Base-by-base conservation (phyloP, 2,888 invertebrate genomes). In the Cistogaster globosa region DNA sequence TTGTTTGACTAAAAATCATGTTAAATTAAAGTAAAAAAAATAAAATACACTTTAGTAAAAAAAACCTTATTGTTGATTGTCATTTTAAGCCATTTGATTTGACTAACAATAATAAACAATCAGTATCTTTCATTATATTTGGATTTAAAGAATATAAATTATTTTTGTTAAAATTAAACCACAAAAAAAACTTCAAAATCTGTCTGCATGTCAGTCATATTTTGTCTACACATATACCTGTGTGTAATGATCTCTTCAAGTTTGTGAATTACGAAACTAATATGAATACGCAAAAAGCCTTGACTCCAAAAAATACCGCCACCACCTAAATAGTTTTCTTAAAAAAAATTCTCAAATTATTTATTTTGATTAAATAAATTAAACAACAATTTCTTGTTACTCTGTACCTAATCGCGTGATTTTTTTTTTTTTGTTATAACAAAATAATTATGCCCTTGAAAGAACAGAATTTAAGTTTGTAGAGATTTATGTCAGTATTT, bases 291-390 rank as follows among this genome's bases (percentile, higher is more conserved):
- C 60, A 71, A 76, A 55, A 77, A 53, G 32, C 79, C 84, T 84
- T 84, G 84, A 76, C 84, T 80, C 38, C 11, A 65, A 69, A 79
- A 26, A 20, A 68, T 65, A 76, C 68, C 74, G 68, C 68, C 74
- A 72, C 68, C 79, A 79, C 45, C 79, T 75, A 75, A 83, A 65
- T 71, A 57, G 20, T 62, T n/a, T n/a, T 76, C 58, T 8, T 53
- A 9, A 18, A 18, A 32, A 32, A 26, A 2, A 6, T 53, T 9
- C 7, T 18, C 18, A 11, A 18, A 53, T 53, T 8, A 18, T 53
- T 53, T 53, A 18, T 8, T 53, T 53, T 9, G 9, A 20, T 53
- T 20, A 14, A 53, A 53, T 53, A 7, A 53, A 20, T 53, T 9
- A 53, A 18, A 53, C 20, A 48, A 42, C 8, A 42, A 4, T 42